These are phyloP conservation scores for Microctenopoma stevenorrisi DNA, from an alignment of 2,797 vertebrate genomes.

Conservation along the genomic window DNA sequence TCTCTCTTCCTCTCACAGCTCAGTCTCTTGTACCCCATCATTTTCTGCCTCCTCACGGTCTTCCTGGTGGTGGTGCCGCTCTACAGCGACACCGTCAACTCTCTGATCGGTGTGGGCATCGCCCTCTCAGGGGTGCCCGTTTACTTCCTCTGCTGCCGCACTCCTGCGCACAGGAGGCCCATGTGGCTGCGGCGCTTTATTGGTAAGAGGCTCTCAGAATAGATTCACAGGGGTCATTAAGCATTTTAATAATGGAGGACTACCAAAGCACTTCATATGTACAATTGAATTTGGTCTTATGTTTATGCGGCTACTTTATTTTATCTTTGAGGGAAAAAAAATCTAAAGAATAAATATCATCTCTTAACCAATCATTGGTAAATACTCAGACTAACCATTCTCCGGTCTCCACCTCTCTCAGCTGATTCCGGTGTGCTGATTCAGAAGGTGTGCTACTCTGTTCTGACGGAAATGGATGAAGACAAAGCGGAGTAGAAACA, in stretches of 20 bases:
- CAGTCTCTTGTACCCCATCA: conserved; percentile 88
- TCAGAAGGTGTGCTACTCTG: conserved; percentile 89
- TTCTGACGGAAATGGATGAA: conserved; percentile 89
- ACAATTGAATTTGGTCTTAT: no score
- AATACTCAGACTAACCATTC: background rate
- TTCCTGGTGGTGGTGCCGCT: conserved; percentile 94
- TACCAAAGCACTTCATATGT: no score
- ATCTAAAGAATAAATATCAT: no score
- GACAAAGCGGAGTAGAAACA: conserved; percentile 69
- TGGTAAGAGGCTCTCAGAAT: conserved; percentile 75
- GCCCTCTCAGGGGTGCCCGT: conserved; percentile 91
- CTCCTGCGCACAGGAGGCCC: conserved; percentile 85
- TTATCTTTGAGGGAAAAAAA: no score
- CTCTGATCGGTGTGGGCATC: conserved; percentile 91
- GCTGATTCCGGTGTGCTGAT: conserved; percentile 83
- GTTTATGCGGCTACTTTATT: no score
- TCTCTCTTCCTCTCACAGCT: conserved; percentile 78
- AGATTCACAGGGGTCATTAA: background rate
- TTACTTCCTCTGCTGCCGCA: conserved; percentile 89
- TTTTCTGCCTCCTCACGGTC: conserved; percentile 91
- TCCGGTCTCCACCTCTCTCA: conserved; percentile 60
- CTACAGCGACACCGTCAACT: conserved; percentile 92
- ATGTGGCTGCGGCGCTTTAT: conserved; percentile 78
- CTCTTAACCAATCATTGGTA: background rate
- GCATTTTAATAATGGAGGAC: no score